A percentile compares a stretch with the other conserved stretches of the same genome.
phyloP scores from a whole-genome alignment of 2,797 vertebrate genomes.

The Thaleichthys pacificus region DNA sequence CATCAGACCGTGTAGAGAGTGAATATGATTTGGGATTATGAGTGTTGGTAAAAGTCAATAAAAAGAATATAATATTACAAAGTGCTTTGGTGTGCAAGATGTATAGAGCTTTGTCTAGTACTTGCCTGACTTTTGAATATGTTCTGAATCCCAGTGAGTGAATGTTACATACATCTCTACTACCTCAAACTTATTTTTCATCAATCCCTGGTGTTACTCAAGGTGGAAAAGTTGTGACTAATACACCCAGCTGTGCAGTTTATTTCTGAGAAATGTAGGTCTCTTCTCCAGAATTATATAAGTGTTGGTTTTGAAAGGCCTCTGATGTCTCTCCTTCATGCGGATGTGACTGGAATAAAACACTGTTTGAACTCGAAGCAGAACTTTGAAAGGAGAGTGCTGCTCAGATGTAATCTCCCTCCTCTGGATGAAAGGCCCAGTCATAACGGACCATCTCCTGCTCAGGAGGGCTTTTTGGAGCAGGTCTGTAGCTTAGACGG shows the following conservation, averaged over 20 bases:
- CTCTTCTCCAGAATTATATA: constrained; percentile 53
- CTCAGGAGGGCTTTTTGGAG: constrained; percentile 62
- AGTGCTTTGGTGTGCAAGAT: not conserved
- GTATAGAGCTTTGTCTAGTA: not conserved
- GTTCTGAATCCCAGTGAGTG: not conserved
- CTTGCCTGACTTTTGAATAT: not conserved
- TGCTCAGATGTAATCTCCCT: constrained; percentile 78
- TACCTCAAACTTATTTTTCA: not conserved
- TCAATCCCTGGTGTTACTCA: not conserved
- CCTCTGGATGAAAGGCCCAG: constrained; percentile 69
- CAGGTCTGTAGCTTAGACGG: constrained; percentile 70
- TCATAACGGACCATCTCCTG: constrained; percentile 73
- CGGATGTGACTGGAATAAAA: constrained; percentile 59
- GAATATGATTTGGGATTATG: not conserved
- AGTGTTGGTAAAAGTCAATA: not conserved
- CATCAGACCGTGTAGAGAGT: constrained; percentile 7
- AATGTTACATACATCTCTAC: not conserved
- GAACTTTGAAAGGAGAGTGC: constrained; percentile 68
- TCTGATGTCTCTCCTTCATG: constrained; percentile 54
- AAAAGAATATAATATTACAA: not conserved
- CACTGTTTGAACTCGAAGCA: constrained; percentile 50
- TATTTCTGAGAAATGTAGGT: constrained; percentile 31
- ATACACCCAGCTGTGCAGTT: constrained; percentile 24
- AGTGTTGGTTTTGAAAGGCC: constrained; percentile 45
- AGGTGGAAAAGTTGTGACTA: constrained; percentile 33